Evolutionary conservation across 2,797 vertebrate species (phyloP), one percentile per base, ranked within the genome.

Genomic region (Dryobates pubescens): DNA sequence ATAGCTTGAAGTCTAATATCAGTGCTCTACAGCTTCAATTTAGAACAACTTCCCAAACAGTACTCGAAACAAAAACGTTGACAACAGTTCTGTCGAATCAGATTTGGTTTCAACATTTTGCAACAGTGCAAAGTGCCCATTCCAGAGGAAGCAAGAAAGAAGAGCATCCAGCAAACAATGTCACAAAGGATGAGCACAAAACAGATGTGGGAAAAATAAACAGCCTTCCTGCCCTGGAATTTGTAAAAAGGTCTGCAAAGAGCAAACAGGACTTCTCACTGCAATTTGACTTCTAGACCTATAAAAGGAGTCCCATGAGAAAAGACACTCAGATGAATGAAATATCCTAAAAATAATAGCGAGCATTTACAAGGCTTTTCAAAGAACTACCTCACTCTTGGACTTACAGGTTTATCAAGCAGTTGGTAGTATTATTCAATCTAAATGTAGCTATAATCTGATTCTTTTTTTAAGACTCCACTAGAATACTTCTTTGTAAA

Each of bases 131-230:
- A 97, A 97, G 91, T 84, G 93, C 70, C 94, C 96, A 93, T 97
- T 97, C 96, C 95, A 96, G 95, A 88, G 58, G 92, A 95, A 92
- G 79, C 75, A 94, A 96, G 96, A 96, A 97, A 97, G 94, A 95
- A 92, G 86, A 96, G 96, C 98, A 98, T 98, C 97, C 93, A 97
- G 98, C 98, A 98, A 98, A 98, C 97, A 98, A 82, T 95, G 92
- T 93, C 96, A 98, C 97, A 97, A 98, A 98, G 97, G 97, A 97
- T 89, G 97, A 96, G 97, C 88, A 95, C 96, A 97, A 98, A 98
- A 98, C 98, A 98, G 98, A 99, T 99, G 99, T 99, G 99, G 99
- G 99, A 99, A 99, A 99, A 99, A 99, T 98, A 99, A 99, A 99
- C 99, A 99, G 98, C 98, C 97, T 97, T 97, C 97, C 98, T 97